Evolutionary conservation across 2,113 vertebrate genomes (phyloP).

Genomic region (Struthio camelus): DNA sequence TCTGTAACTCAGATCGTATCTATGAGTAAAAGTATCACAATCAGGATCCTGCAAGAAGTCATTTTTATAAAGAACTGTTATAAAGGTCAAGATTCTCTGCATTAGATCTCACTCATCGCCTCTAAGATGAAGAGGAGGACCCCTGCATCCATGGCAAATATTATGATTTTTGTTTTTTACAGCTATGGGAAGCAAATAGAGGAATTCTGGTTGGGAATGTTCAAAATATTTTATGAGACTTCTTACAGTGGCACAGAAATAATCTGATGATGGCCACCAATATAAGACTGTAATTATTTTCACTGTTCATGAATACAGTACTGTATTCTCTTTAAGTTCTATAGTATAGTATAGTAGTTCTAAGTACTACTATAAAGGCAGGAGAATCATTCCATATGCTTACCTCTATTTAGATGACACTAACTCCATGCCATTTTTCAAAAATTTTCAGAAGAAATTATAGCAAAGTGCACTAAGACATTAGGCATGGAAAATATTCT

Average conservation of each 20-base stretch:
- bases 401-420: neutral
- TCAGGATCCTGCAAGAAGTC: neutral
- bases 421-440: neutral
- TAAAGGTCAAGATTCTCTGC: neutral
- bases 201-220: neutral
- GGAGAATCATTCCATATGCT: neutral
- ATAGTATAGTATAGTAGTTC: no score
- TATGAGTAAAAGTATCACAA: neutral
- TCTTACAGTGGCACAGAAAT: neutral
- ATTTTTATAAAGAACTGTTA: neutral
- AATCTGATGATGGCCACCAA: neutral
- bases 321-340: neutral
- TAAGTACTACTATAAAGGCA: neutral
- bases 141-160: neutral
- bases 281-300: neutral
- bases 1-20: neutral
- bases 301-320: neutral
- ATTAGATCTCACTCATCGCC: neutral
- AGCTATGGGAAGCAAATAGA: neutral
- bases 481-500: conserved; percentile 55
- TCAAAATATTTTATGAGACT: neutral
- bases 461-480: conserved; percentile 18
- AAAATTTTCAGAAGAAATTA: conserved; percentile 34
- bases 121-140: neutral
- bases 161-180: neutral